A percentile compares a stretch with the other conserved stretches of the same genome.
phyloP scores from a whole-genome alignment of 2,797 vertebrate genomes.

The Rhodeus uyekii region DNA sequence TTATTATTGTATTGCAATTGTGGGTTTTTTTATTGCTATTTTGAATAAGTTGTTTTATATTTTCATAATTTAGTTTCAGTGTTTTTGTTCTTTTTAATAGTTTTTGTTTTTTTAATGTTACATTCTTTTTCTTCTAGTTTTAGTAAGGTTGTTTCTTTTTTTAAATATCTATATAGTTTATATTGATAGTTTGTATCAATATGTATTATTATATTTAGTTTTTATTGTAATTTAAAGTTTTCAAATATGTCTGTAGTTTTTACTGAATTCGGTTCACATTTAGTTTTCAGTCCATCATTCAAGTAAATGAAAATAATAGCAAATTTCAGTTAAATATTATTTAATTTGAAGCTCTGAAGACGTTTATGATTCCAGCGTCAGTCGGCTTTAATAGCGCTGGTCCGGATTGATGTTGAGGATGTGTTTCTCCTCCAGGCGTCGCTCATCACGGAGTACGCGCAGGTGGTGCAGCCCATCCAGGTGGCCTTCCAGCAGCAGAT shows the following conservation, averaged over 20 bases:
- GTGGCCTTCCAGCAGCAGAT: slow-evolving; percentile 97
- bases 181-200: neutral
- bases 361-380: neutral
- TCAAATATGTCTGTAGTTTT: no score
- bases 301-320: neutral
- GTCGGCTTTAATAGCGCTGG: neutral
- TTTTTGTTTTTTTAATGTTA: neutral
- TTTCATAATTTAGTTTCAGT: neutral
- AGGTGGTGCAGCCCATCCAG: slow-evolving; percentile 91
- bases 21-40: no score
- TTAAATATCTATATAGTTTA: neutral
- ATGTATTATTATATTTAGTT: neutral
- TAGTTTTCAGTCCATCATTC: neutral
- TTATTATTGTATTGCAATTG: no score
- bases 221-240: neutral
- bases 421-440: slow-evolving; percentile 79
- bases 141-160: no score
- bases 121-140: neutral
- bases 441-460: slow-evolving; percentile 89
- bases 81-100: neutral
- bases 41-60: neutral
- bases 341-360: neutral
- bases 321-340: no score
- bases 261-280: no score
- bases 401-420: neutral